Evolutionary conservation across 2,888 invertebrate species (phyloP).

Genomic region (Norana najaformis): DNA sequence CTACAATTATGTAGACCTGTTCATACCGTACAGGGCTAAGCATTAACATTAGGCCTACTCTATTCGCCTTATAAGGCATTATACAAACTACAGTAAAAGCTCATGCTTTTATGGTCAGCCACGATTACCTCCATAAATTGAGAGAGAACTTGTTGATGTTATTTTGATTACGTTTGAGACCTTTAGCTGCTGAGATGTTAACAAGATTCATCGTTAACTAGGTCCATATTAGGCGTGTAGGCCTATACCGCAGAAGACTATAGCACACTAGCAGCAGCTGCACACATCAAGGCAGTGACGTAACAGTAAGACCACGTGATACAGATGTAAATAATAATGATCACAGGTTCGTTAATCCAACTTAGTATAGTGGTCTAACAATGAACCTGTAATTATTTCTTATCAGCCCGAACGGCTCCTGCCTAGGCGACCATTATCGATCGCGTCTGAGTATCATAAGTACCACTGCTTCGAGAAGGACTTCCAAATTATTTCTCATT

Average conservation of each 20-base stretch:
- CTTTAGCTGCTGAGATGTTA: too few relatives aligned
- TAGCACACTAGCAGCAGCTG: neutral
- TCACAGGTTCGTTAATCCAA: neutral
- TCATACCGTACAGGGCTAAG: too few relatives aligned
- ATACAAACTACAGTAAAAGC: neutral
- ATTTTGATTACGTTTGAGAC: too few relatives aligned
- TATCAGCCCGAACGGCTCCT: neutral
- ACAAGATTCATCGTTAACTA: too few relatives aligned
- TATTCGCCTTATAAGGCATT: too few relatives aligned
- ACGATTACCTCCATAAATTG: neutral
- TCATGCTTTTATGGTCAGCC: too few relatives aligned
- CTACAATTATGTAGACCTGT: too few relatives aligned
- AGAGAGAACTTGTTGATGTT: neutral
- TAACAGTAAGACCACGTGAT: neutral
- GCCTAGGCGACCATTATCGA: neutral
- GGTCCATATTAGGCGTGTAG: too few relatives aligned
- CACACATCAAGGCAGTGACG: neutral
- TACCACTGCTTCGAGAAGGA: slow-evolving; percentile 13
- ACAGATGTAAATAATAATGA: neutral
- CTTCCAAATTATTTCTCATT: slow-evolving; percentile 1
- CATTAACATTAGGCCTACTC: neutral
- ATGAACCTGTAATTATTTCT: neutral
- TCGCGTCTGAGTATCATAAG: neutral
- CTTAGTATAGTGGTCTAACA: neutral
- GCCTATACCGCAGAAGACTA: neutral